Evolutionary conservation across 2,797 vertebrate genomes (phyloP).

Genomic region (Hippoglossus hippoglossus): DNA sequence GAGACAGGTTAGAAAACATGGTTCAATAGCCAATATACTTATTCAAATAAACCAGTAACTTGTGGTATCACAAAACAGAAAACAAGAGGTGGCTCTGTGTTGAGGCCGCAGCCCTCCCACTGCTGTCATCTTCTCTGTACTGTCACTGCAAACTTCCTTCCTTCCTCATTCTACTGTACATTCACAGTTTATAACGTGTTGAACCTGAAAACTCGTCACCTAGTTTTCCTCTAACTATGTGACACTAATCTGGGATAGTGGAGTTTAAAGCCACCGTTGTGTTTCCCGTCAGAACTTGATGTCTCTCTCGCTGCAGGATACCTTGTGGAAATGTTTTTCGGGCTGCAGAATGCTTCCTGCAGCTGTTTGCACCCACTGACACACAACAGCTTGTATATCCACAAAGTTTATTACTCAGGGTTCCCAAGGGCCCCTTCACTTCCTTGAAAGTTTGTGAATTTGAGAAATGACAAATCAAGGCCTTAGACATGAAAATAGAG

Average conservation of each 20-base stretch:
- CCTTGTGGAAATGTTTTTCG: constrained; percentile 2
- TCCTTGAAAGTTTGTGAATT: no score
- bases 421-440: no score
- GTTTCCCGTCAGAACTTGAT: neutral
- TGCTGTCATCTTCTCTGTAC: constrained; percentile 45
- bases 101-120: constrained; percentile 48
- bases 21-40: constrained; percentile 46
- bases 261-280: constrained; percentile 3
- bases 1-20: neutral
- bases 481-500: no score
- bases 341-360: constrained; percentile 9
- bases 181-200: neutral
- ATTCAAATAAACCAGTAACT: constrained; percentile 56
- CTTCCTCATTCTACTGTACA: constrained; percentile 40
- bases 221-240: constrained; percentile 4
- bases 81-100: constrained; percentile 48
- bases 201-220: constrained; percentile 2
- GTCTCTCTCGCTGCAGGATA: neutral
- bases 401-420: no score
- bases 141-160: constrained; percentile 42
- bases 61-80: constrained; percentile 57
- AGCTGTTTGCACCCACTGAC: constrained; percentile 9
- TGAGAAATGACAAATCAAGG: no score
- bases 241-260: neutral
- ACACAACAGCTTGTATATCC: neutral